Evolutionary conservation across 2,888 invertebrate genomes (phyloP), one percentile per base, ranked within the genome.

Genomic region (Lasioglossum oenotherae): DNA sequence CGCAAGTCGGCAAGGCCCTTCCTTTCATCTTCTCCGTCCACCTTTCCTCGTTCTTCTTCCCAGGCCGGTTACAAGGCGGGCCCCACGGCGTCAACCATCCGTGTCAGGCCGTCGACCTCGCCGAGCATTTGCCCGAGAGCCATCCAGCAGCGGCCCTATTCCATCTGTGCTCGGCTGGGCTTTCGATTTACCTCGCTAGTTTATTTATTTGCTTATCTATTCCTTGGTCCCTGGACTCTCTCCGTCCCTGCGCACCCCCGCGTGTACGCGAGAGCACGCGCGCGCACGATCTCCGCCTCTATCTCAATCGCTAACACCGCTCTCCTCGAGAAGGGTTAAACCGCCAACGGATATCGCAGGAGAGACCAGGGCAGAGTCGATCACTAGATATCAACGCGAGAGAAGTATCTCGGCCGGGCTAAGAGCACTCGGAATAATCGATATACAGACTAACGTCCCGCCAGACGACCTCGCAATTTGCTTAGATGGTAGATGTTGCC

Each of bases 101-200:
- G 94, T 94, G 94, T 91, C 92, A 92, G 95, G 94, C 91, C 94
- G 93, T 93, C 94, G 94, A 94, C 94, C 94, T 92, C 93, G 88
- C 92, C 92, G 92, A 92, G 91, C 93, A 89, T 90, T 92, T 89
- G 91, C 92, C 90, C 89, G 89, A 89, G 91, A 90, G 87, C 87
- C 88, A 89, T 81, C 89, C 85, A 84, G 60, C 72, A 80, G 60
- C 84, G 57, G 89, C 85, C 88, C 87, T 89, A 71, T 85, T 88
- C 81, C 86, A 81, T 79, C 78, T 73, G 64, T 64, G 78, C 49
- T 74, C 71, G 44, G 60, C 85, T 71, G 64, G 4, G 84, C 82
- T 87, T 80, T 82, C 80, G 81, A 74, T 78, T 84, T 80, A 81
- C 86, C 82, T 82, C 88, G 91, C 88, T 89, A 87, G 86, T 89